Evolutionary conservation across 2,888 invertebrate genomes (phyloP).

Genomic region (Aplocera efformata): DNA sequence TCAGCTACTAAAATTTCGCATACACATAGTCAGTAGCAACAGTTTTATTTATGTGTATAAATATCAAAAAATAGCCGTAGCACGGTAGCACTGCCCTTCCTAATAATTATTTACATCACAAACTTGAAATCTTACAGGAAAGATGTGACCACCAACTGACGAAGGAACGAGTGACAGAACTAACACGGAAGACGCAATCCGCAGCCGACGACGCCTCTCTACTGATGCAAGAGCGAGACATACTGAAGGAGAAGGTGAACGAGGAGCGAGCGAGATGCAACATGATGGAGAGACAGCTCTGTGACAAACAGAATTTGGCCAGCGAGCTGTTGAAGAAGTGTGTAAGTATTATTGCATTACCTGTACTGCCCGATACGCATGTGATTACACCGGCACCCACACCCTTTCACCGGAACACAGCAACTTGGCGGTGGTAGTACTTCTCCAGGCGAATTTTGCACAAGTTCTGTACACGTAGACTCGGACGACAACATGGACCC

Average conservation of each 20-base stretch:
- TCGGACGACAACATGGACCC: too few relatives aligned
- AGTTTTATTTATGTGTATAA: too few relatives aligned
- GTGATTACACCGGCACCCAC: too few relatives aligned
- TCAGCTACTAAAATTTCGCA: too few relatives aligned
- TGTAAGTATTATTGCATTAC: constrained; percentile 56
- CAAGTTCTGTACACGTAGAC: too few relatives aligned
- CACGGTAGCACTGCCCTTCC: too few relatives aligned
- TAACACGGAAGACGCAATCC: constrained; percentile 45
- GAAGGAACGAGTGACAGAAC: constrained; percentile 41
- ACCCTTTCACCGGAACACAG: too few relatives aligned
- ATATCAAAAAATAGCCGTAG: too few relatives aligned
- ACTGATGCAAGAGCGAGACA: constrained; percentile 51
- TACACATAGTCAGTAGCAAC: too few relatives aligned
- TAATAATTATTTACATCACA: too few relatives aligned
- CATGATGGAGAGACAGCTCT: constrained; percentile 77
- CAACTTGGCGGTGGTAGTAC: too few relatives aligned
- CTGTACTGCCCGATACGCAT: too few relatives aligned
- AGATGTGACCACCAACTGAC: constrained; percentile 52
- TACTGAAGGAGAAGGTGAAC: constrained; percentile 58
- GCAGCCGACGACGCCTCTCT: constrained; percentile 43
- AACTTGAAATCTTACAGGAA: constrained; percentile 52
- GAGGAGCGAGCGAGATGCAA: constrained; percentile 59
- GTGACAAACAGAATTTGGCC: constrained; percentile 70
- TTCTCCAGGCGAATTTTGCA: not conserved
- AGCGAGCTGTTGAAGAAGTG: constrained; percentile 79